phyloP scores from a whole-genome alignment of 1,140 invertebrate species.

The Drosophila melanica region DNA sequence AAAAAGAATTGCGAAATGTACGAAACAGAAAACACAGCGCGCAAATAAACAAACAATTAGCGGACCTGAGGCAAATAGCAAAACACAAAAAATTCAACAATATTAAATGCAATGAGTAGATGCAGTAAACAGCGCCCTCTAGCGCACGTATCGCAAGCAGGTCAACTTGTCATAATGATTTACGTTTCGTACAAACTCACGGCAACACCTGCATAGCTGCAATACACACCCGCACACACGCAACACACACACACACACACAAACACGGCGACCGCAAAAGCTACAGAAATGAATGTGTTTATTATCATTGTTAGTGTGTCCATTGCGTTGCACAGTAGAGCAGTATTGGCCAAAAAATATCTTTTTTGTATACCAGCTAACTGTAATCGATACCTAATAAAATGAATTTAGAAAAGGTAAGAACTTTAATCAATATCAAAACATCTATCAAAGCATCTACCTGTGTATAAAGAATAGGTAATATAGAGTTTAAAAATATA shows the following conservation, averaged over 20 bases:
- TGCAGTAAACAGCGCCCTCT: constrained; percentile 29
- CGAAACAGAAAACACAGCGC: constrained; percentile 67
- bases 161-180: constrained; percentile 79
- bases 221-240: constrained; percentile 37
- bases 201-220: constrained; percentile 56
- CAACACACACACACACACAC: constrained; percentile 3
- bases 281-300: constrained; percentile 68
- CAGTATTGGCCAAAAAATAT: constrained; percentile 1
- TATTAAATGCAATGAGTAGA: constrained; percentile 11
- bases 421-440: no score
- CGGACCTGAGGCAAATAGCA: constrained; percentile 31
- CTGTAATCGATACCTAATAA: no score
- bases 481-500: no score
- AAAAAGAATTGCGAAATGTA: constrained; percentile 38
- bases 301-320: constrained; percentile 63
- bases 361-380: not conserved
- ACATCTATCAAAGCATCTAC: no score
- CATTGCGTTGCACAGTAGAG: constrained; percentile 34
- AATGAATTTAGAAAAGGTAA: no score
- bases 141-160: constrained; percentile 60
- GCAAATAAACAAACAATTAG: constrained; percentile 79
- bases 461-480: no score
- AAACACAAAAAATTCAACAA: constrained; percentile 3
- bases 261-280: constrained; percentile 12
- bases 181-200: constrained; percentile 65